Conservation (phyloP, 2,888 invertebrate species). For the Rugalucina vietnamica region DNA sequence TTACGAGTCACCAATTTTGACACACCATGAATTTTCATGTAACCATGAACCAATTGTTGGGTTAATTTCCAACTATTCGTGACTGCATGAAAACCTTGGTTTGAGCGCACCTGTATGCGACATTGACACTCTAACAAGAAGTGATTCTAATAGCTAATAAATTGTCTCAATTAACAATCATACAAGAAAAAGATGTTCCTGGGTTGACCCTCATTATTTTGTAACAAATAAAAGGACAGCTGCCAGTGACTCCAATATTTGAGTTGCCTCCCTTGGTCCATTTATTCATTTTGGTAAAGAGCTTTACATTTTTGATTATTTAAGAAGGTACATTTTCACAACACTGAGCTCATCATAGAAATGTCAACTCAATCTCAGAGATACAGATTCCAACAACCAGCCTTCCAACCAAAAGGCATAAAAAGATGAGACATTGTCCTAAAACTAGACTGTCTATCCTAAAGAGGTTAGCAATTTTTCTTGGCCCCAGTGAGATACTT, state of each 20-base stretch:
- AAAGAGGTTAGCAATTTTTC: too few relatives aligned
- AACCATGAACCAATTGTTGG: not conserved
- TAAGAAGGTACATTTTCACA: too few relatives aligned
- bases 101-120: not conserved
- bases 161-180: constrained; percentile 8
- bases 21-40: not conserved
- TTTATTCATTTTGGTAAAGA: not conserved
- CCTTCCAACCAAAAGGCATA: too few relatives aligned
- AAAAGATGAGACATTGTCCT: too few relatives aligned
- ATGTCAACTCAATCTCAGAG: too few relatives aligned
- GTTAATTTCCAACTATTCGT: not conserved
- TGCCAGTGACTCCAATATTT: not conserved
- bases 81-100: not conserved
- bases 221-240: not conserved
- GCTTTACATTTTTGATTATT: too few relatives aligned
- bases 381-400: too few relatives aligned
- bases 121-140: not conserved
- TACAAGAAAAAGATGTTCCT: constrained; percentile 10
- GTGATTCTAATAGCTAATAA: constrained; percentile 8
- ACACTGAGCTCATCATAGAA: too few relatives aligned
- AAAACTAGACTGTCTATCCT: too few relatives aligned
- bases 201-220: constrained; percentile 4
- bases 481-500: too few relatives aligned
- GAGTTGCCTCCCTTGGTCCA: constrained; percentile 1
- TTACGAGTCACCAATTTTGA: constrained; percentile 10